Evolutionary conservation across 2,888 invertebrate genomes (phyloP).

Genomic region (Aleiodes leptofemur): DNA sequence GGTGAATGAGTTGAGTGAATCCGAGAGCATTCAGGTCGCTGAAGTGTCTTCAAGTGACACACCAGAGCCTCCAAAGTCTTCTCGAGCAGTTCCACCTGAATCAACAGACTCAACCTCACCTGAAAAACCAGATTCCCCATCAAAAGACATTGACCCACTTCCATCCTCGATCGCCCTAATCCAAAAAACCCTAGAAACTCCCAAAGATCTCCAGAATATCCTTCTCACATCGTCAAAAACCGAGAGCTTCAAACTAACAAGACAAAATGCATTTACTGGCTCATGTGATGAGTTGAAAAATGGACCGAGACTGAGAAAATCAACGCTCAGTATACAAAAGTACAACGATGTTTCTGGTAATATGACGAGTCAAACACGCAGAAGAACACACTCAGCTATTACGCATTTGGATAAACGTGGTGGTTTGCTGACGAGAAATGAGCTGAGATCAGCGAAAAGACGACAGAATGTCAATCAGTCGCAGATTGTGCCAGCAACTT

Average conservation of each 20-base stretch:
- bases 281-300: slow-evolving; percentile 56
- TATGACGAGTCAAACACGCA: slow-evolving; percentile 10
- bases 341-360: background rate
- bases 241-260: slow-evolving; percentile 42
- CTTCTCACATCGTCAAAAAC: background rate
- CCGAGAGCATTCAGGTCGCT: slow-evolving; percentile 66
- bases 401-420: slow-evolving; percentile 28
- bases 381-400: slow-evolving; percentile 13
- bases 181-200: background rate
- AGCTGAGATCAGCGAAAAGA: slow-evolving; percentile 43
- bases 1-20: slow-evolving; percentile 20
- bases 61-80: background rate
- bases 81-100: background rate
- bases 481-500: slow-evolving; percentile 39
- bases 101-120: background rate
- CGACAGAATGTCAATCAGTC: slow-evolving; percentile 41
- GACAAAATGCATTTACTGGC: slow-evolving; percentile 57
- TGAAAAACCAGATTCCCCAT: slow-evolving; percentile 5
- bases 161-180: background rate
- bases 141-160: background rate
- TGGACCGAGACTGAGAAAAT: slow-evolving; percentile 44
- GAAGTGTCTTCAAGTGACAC: slow-evolving; percentile 68
- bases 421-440: slow-evolving; percentile 17
- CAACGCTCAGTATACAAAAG: background rate
- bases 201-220: slow-evolving; percentile 7